Evolutionary conservation across 2,797 vertebrate species (phyloP).

Genomic region (Furcifer pardalis): DNA sequence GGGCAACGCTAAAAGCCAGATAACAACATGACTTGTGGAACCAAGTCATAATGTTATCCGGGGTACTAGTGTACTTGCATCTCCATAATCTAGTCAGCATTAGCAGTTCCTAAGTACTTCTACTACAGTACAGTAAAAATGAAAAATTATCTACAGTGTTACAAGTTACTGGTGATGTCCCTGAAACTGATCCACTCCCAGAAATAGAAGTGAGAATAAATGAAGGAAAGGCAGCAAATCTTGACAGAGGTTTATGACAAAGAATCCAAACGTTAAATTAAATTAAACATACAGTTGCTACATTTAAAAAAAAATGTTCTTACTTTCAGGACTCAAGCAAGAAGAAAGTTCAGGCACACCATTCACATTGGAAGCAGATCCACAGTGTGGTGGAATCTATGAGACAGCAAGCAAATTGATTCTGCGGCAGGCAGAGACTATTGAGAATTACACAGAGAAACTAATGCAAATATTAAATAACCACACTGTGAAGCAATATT

Average conservation of each 20-base stretch:
- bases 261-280: background rate
- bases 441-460: background rate
- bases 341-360: constrained; percentile 79
- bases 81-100: background rate
- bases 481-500: background rate
- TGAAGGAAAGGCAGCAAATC: background rate
- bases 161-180: background rate
- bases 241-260: background rate
- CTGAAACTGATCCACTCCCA: background rate
- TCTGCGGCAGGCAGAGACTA: background rate
- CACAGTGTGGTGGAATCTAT: constrained; percentile 83
- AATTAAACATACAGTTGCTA: no score
- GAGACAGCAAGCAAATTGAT: constrained; percentile 31
- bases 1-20: no score
- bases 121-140: background rate
- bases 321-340: constrained; percentile 89
- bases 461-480: background rate
- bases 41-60: no score
- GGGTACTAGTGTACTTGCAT: no score
- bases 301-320: background rate
- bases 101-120: background rate
- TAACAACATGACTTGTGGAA: no score
- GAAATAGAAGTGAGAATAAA: background rate
- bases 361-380: constrained; percentile 84
- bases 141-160: background rate